Percentiles rank a stretch among this genome's conserved stretches.
phyloP scores from a whole-genome alignment of 2,797 vertebrate species.

The Phalloptychus januarius region DNA sequence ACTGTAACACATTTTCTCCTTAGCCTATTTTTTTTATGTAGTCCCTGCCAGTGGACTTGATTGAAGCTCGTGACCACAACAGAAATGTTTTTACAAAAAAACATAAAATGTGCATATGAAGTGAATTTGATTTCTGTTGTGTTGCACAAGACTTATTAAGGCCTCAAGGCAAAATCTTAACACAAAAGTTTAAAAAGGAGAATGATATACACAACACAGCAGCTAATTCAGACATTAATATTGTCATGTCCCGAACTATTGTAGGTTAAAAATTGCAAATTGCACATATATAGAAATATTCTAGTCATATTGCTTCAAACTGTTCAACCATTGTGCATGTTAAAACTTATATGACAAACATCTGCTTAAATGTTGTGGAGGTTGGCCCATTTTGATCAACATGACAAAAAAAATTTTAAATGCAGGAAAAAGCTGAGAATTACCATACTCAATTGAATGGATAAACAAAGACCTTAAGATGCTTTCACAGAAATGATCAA shows the following conservation, averaged over 20 bases:
- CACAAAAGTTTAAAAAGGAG: neutral
- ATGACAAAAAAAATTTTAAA: too few species aligned
- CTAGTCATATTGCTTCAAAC: too few species aligned
- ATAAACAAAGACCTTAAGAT: too few species aligned
- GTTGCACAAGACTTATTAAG: neutral
- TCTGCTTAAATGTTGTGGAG: too few species aligned
- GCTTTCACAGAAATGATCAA: too few species aligned
- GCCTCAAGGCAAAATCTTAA: neutral
- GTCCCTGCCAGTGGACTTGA: slow-evolving; percentile 5
- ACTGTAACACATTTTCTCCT: slow-evolving; percentile 1
- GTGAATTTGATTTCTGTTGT: slow-evolving; percentile 7
- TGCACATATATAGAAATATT: too few species aligned
- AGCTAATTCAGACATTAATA: neutral
- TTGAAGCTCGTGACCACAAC: slow-evolving; percentile 26
- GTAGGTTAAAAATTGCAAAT: neutral
- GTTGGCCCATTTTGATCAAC: too few species aligned
- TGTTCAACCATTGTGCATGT: too few species aligned
- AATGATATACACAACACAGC: neutral
- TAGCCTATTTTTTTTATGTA: slow-evolving; percentile 20
- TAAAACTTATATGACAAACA: too few species aligned
- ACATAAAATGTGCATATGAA: slow-evolving; percentile 33
- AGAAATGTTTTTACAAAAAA: slow-evolving; percentile 30
- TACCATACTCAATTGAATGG: too few species aligned
- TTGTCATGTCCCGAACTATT: neutral
- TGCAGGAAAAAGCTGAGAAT: too few species aligned